phyloP scores from a whole-genome alignment of 2,113 vertebrate species.

The Caranx melampygus region DNA sequence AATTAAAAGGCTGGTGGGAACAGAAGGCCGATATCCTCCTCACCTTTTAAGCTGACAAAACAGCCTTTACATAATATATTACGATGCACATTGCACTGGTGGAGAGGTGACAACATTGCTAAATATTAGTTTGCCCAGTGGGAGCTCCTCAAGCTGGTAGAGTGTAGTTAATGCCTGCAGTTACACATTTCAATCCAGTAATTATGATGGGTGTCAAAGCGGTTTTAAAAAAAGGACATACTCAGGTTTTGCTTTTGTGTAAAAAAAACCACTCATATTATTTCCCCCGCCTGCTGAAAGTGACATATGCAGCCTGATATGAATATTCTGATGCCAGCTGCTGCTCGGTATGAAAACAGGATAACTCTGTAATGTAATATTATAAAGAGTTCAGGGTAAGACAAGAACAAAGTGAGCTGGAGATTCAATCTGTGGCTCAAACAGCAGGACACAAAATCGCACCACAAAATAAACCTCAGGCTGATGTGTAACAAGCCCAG shows the following conservation, averaged over 20 bases:
- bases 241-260: conserved; percentile 10
- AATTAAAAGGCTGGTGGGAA: conserved; percentile 67
- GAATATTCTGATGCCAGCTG: conserved; percentile 39
- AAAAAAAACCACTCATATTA: not conserved
- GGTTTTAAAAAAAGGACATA: conserved; percentile 11
- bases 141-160: conserved; percentile 40
- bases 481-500: not conserved
- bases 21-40: conserved; percentile 68
- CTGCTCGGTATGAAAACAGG: conserved; percentile 9
- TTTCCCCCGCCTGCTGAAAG: conserved; percentile 16
- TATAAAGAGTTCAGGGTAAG: conserved; percentile 6
- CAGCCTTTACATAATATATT: conserved; percentile 60
- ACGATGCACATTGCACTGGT: conserved; percentile 35
- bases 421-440: conserved; percentile 14
- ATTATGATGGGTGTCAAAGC: conserved; percentile 28
- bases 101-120: conserved; percentile 54
- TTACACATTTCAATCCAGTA: conserved; percentile 36
- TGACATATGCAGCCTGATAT: conserved; percentile 12
- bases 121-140: conserved; percentile 44
- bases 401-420: not conserved
- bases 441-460: not conserved
- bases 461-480: not conserved
- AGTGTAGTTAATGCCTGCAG: conserved; percentile 18
- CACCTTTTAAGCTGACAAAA: conserved; percentile 69
- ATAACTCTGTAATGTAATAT: conserved; percentile 8